Conservation (phyloP, 2,113 vertebrate species). For the Plecturocebus donacophilus region DNA sequence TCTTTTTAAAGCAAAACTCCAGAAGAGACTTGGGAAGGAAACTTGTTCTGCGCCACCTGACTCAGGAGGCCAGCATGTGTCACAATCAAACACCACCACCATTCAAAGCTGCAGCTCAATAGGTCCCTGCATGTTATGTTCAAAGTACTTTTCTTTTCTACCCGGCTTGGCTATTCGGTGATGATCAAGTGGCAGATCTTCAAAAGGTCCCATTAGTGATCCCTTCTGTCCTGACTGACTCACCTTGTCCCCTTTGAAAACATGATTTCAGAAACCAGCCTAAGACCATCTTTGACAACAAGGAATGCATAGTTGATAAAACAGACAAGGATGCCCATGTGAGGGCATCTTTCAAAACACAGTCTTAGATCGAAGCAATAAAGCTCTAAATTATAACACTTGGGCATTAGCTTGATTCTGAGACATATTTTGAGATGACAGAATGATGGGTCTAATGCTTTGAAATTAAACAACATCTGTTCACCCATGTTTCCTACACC, state of each 20-base stretch:
- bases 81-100: not conserved
- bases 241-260: not conserved
- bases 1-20: slow-evolving; percentile 19
- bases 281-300: not conserved
- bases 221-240: not conserved
- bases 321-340: not conserved
- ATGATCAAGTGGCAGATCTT: not conserved
- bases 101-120: not conserved
- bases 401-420: not conserved
- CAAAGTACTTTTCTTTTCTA: not conserved
- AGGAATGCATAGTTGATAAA: not conserved
- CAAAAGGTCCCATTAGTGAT: not conserved
- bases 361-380: not conserved
- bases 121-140: not conserved
- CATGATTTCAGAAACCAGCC: not conserved
- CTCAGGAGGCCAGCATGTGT: not conserved
- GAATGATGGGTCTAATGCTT: not conserved
- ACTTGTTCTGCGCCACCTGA: not conserved
- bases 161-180: not conserved
- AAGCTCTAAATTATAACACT: not conserved
- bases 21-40: slow-evolving; percentile 17
- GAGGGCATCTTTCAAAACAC: not conserved
- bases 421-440: not conserved
- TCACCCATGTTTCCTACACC: not conserved
- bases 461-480: not conserved